These are phyloP conservation scores for Allacma fusca DNA, from an alignment of 2,888 invertebrate genomes.

Conservation along the genomic window DNA sequence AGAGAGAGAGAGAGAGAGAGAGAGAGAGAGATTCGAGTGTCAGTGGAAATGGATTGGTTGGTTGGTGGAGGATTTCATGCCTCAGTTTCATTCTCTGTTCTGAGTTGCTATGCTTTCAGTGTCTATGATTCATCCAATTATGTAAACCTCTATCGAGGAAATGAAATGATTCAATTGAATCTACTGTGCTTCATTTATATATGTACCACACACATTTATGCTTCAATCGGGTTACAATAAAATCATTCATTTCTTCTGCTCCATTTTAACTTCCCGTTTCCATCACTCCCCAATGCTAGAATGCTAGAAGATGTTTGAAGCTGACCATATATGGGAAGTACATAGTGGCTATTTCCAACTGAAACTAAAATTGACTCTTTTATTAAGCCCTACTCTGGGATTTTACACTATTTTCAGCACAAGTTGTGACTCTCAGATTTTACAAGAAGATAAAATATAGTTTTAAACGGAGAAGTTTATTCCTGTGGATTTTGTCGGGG, in stretches of 20 bases:
- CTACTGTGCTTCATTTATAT: slow-evolving; percentile 30
- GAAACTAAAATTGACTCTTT: no score
- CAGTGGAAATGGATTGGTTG: slow-evolving; percentile 35
- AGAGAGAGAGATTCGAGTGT: slow-evolving; percentile 39
- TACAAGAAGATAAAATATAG: no score
- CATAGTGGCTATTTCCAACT: no score
- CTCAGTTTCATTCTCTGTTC: slow-evolving; percentile 10
- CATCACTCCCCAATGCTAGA: not conserved
- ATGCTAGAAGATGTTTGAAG: not conserved
- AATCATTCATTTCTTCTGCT: slow-evolving; percentile 19
- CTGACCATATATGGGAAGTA: not conserved
- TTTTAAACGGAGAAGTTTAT: no score
- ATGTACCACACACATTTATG: not conserved
- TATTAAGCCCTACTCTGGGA: no score
- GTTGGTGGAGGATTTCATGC: slow-evolving; percentile 29
- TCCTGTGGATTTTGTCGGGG: no score
- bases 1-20: slow-evolving; percentile 29
- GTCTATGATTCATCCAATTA: slow-evolving; percentile 44
- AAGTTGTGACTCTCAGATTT: no score
- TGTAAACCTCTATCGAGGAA: slow-evolving; percentile 37
- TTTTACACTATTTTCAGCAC: no score
- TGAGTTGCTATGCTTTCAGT: slow-evolving; percentile 25
- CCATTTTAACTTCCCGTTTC: not conserved
- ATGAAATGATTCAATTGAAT: slow-evolving; percentile 41
- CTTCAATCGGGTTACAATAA: slow-evolving; percentile 22